These are phyloP conservation scores for Martes martes DNA, from an alignment of 2,113 vertebrate genomes.

Conservation along the genomic window DNA sequence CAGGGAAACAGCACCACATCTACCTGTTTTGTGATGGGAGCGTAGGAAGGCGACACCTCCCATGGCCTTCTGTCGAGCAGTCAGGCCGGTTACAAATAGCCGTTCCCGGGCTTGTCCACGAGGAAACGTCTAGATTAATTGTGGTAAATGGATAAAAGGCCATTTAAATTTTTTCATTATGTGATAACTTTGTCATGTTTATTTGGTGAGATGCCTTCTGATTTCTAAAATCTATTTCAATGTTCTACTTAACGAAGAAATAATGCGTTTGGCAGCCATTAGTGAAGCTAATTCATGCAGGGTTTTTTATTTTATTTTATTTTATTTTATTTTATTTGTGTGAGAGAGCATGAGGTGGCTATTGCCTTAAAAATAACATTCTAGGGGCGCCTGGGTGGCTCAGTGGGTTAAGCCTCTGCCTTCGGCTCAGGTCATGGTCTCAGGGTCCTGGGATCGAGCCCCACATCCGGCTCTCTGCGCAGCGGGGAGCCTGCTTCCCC, in stretches of 20 bases:
- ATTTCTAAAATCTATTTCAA: not conserved
- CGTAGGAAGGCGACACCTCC: not conserved
- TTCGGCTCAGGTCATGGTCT: too few relatives aligned
- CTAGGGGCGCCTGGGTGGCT: too few relatives aligned
- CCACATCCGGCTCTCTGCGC: too few relatives aligned
- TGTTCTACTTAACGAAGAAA: not conserved
- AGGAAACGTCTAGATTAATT: too few relatives aligned
- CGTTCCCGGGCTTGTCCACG: not conserved
- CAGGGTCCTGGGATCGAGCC: too few relatives aligned
- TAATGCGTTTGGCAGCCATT: not conserved
- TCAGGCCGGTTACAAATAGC: not conserved
- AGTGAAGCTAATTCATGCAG: not conserved
- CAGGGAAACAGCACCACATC: not conserved
- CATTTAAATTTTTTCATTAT: not conserved
- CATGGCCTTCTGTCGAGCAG: accelerated
- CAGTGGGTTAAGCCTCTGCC: too few relatives aligned
- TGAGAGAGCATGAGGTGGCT: not conserved
- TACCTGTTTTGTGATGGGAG: too few relatives aligned
- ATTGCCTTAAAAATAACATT: too few relatives aligned
- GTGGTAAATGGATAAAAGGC: not conserved
- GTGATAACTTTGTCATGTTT: not conserved
- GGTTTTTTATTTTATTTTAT: not conserved
- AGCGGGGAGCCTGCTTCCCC: too few relatives aligned
- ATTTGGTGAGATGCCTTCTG: not conserved
- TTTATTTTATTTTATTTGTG: not conserved